These are phyloP conservation scores for Meles meles DNA, from an alignment of 2,113 vertebrate genomes.

Conservation along the genomic window DNA sequence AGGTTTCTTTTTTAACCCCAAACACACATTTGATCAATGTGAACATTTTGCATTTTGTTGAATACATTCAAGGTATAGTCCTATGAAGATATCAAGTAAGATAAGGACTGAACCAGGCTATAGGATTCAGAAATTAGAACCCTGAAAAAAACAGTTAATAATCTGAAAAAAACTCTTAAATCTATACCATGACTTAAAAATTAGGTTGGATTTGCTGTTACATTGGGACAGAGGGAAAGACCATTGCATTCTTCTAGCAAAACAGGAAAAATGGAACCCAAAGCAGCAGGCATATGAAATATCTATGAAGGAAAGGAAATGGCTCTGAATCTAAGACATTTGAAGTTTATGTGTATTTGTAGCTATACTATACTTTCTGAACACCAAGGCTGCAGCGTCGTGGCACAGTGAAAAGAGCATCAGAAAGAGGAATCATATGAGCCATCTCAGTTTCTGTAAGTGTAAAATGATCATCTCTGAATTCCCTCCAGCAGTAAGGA, in stretches of 20 bases:
- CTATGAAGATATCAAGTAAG: background rate
- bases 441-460: background rate
- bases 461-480: background rate
- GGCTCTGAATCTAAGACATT: background rate
- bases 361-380: background rate
- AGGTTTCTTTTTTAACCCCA: background rate
- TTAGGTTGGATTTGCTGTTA: background rate
- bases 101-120: background rate
- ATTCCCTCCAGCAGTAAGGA: background rate
- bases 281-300: background rate
- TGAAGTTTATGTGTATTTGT: background rate
- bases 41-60: background rate
- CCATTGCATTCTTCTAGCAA: background rate
- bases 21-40: background rate
- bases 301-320: background rate
- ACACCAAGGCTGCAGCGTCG: fast-evolving
- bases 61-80: background rate
- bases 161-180: background rate
- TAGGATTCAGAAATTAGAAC: background rate
- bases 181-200: background rate
- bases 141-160: background rate
- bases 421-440: fast-evolving
- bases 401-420: fast-evolving
- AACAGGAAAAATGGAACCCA: background rate
- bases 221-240: background rate